Percentiles rank a stretch among this genome's conserved stretches.
Evolutionary conservation across 2,113 vertebrate genomes (phyloP).

Genomic region (Pseudorectes ferrugineus): DNA sequence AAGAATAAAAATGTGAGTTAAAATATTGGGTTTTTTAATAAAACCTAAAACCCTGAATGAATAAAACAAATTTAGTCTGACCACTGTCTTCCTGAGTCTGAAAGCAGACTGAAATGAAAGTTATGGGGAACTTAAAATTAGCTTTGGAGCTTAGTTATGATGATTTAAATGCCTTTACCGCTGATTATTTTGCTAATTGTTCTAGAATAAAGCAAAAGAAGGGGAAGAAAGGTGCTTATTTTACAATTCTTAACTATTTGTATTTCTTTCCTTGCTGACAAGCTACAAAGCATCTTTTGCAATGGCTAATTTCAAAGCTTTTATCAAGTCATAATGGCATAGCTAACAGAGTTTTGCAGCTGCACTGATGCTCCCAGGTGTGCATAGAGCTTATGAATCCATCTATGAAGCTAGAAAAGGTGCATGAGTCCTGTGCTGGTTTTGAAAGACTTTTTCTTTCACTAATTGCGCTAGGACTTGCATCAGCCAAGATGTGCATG

Average conservation of each 20-base stretch:
- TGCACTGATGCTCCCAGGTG: background rate
- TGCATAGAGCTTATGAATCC: background rate
- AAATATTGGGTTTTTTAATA: background rate
- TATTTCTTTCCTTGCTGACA: background rate
- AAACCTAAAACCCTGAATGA: background rate
- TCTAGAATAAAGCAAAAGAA: background rate
- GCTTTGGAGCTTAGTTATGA: background rate
- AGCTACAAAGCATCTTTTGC: background rate
- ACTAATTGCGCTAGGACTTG: background rate
- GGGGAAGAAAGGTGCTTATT: fast-evolving
- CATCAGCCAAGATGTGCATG: background rate
- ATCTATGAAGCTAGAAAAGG: background rate
- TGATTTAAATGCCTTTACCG: background rate
- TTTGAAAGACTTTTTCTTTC: background rate
- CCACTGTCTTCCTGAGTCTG: background rate
- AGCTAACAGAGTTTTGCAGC: background rate
- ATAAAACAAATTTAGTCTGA: background rate
- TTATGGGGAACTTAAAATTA: background rate
- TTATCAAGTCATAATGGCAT: background rate
- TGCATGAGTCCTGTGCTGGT: background rate
- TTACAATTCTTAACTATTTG: background rate
- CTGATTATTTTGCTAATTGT: background rate
- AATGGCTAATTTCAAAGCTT: background rate
- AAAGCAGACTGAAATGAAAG: background rate
- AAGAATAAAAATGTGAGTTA: background rate